Evolutionary conservation across 2,113 vertebrate species (phyloP).

Genomic region (Myxocyprinus asiaticus): DNA sequence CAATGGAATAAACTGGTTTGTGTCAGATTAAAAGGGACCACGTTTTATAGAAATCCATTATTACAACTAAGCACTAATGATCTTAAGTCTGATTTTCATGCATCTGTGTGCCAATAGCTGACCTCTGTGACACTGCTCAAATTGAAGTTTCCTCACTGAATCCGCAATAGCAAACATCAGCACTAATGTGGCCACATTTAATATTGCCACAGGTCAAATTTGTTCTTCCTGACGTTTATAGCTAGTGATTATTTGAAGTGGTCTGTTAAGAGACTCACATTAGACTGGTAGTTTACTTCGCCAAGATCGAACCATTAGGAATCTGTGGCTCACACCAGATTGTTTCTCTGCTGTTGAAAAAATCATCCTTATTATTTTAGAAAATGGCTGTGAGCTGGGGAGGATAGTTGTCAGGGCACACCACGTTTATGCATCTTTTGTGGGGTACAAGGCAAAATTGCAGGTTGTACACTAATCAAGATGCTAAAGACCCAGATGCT

Average conservation of each 20-base stretch:
- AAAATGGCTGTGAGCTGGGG: conserved; percentile 57
- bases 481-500: conserved; percentile 38
- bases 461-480: conserved; percentile 49
- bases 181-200: neutral
- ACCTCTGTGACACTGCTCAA: conserved; percentile 1
- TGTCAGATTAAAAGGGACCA: neutral
- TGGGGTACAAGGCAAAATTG: conserved; percentile 56
- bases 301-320: conserved; percentile 41
- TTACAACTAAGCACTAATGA: neutral
- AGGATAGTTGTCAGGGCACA: conserved; percentile 46
- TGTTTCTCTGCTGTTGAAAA: conserved; percentile 52
- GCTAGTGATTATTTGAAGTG: conserved; percentile 6
- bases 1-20: neutral
- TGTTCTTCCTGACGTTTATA: neutral
- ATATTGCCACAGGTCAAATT: conserved; percentile 5
- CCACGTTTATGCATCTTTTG: conserved; percentile 53
- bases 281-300: conserved; percentile 1
- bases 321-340: neutral
- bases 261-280: conserved; percentile 14
- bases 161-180: neutral
- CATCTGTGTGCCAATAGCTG: conserved; percentile 43
- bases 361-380: conserved; percentile 57
- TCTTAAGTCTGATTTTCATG: conserved; percentile 41
- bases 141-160: neutral
- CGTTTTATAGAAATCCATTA: neutral